A percentile compares a stretch with the other conserved stretches of the same genome.
Conservation (phyloP, 2,888 invertebrate species). For the Pollenia amentaria region DNA sequence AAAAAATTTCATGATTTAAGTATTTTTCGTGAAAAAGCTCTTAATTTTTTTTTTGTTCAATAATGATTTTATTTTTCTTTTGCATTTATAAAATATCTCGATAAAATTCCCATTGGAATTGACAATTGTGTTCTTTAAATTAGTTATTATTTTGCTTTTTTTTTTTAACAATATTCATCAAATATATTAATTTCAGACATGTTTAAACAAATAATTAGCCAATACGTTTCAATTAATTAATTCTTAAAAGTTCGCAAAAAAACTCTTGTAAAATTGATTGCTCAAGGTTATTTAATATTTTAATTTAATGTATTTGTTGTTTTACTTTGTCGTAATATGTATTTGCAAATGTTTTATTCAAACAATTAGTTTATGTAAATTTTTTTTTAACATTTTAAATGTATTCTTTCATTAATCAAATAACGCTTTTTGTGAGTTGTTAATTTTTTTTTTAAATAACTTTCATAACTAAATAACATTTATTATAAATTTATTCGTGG, state of each 20-base stretch:
- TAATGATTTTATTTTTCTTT: too few relatives aligned
- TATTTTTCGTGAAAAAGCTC: too few relatives aligned
- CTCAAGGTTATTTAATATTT: conserved; percentile 26
- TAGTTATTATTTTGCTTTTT: too few relatives aligned
- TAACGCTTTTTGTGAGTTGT: background rate
- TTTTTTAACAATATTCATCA: too few relatives aligned
- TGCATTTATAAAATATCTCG: too few relatives aligned
- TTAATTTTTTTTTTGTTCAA: too few relatives aligned
- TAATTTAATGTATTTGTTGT: background rate
- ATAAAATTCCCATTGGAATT: too few relatives aligned
- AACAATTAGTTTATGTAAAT: conserved; percentile 27
- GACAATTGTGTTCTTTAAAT: too few relatives aligned
- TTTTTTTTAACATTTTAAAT: conserved; percentile 9
- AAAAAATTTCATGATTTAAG: too few relatives aligned
- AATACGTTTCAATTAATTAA: background rate
- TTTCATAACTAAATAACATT: conserved; percentile 15
- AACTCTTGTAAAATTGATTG: background rate
- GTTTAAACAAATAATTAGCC: background rate
- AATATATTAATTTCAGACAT: background rate
- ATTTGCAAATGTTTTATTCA: conserved; percentile 5
- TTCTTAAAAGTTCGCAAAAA: background rate
- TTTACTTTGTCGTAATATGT: background rate
- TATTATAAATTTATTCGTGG: background rate
- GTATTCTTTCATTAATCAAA: conserved; percentile 37
- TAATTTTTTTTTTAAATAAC: background rate